Evolutionary conservation across 2,797 vertebrate genomes (phyloP), one percentile per base, ranked within the genome.

Genomic region (Pipistrellus pygmaeus): DNA sequence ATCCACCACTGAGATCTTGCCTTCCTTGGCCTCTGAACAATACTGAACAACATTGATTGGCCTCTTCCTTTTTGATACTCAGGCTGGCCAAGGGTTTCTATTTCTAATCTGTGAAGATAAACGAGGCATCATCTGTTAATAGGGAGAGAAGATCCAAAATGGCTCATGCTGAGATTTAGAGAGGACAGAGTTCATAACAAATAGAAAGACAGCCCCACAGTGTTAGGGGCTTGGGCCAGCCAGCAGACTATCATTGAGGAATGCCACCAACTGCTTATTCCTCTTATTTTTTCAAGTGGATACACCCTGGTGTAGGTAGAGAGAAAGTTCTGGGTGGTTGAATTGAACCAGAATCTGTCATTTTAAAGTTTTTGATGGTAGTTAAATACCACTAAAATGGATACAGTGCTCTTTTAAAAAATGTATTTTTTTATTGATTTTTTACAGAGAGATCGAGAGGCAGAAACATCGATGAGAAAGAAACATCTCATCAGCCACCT

Each of bases 101-200:
- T 69, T 90, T 84, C 6, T 84, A 85, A 64, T 41, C 78, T 71
- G 11, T 72, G 51, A 87, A 90, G 32, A 51, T 62, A 95, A 77
- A 64, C 27, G 5, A 81, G n/a, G 87, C 12, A 7, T 46, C 41
- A 23, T 27, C 32, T 55, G 21, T 78, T 41, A 88, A 35, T 35
- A 83, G 2, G 0, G 57, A 2, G 20, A 90, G 38, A 90, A 85
- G 51, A 72, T 73, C 27, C 51, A 62, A 80, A 71, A 84, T 44
- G 90, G 9, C 2, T 41, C 32, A 32, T 55, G 20, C 8, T 27
- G 44, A 84, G 41, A 62, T 51, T 30, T 73, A 89, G 13, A 90
- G 38, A 87, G 25, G 38, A 1, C 20, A 25, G 8, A 48, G 2
- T 21, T 69, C 27, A 41, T 4, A 78, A 51, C 30, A 88, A 96